These are phyloP conservation scores for Drosophila borealis DNA, from an alignment of 2,888 invertebrate species.

Conservation along the genomic window DNA sequence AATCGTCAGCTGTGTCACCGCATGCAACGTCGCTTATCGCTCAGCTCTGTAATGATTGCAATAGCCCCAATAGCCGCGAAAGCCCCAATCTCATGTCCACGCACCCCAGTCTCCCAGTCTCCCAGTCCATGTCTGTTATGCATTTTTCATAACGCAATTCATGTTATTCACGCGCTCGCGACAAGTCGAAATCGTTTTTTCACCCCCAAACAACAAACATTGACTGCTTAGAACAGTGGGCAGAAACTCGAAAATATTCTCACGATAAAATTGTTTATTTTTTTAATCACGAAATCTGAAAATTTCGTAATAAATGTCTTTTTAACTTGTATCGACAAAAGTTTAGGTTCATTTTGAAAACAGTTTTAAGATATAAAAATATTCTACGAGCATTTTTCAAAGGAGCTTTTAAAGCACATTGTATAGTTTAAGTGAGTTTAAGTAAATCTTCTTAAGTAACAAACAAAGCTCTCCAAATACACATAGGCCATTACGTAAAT, in stretches of 20 bases:
- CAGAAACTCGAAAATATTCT: background rate
- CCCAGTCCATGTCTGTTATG: conserved; percentile 35
- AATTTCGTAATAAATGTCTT: background rate
- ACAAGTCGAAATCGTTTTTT: conserved; percentile 15
- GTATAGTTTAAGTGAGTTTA: background rate
- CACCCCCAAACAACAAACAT: conserved; percentile 6
- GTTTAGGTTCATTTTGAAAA: too few species aligned
- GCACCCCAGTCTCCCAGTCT: conserved; percentile 2
- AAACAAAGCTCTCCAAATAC: too few species aligned
- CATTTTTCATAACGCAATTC: conserved; percentile 62
- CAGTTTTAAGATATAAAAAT: too few species aligned
- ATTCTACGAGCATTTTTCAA: too few species aligned
- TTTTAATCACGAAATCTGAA: background rate
- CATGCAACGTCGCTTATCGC: conserved; percentile 79
- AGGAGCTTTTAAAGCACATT: background rate
- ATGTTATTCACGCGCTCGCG: conserved; percentile 48
- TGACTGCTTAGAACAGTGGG: conserved; percentile 35
- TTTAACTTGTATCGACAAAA: too few species aligned
- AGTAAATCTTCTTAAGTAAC: too few species aligned
- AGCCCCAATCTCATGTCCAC: background rate
- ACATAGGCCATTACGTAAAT: too few species aligned
- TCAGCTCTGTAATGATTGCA: conserved; percentile 77
- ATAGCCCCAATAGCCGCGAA: conserved; percentile 29
- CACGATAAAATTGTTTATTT: background rate
- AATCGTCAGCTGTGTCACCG: conserved; percentile 76